These are phyloP conservation scores for Phortica magna DNA, from an alignment of 2,888 invertebrate species.

Conservation along the genomic window DNA sequence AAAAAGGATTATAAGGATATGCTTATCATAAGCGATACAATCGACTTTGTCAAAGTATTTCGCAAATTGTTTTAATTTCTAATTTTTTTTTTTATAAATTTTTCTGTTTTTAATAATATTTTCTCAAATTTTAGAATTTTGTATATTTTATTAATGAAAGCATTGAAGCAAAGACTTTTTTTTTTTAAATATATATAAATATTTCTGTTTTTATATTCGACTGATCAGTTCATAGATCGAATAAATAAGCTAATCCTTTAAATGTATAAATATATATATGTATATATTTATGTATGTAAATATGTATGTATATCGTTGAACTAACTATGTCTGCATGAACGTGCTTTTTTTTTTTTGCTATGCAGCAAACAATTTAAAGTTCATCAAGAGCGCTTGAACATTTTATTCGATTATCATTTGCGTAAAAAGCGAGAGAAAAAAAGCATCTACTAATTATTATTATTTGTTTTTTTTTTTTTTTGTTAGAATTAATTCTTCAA, in stretches of 20 bases:
- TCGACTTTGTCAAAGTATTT: too few species aligned
- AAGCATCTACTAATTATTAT: constrained; percentile 5
- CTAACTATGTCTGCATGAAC: constrained; percentile 29
- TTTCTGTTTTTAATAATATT: too few species aligned
- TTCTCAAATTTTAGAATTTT: too few species aligned
- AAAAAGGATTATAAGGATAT: too few species aligned
- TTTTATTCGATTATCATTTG: background rate
- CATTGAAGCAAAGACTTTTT: too few species aligned
- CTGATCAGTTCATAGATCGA: background rate
- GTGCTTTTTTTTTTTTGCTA: constrained; percentile 33
- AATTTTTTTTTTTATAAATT: too few species aligned
- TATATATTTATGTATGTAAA: constrained; percentile 28
- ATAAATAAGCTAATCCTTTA: constrained; percentile 6
- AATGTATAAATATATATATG: constrained; percentile 3
- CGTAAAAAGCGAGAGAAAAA: constrained; percentile 1
- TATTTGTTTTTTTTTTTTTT: constrained; percentile 1
- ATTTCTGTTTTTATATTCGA: background rate
- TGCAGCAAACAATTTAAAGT: constrained; percentile 14
- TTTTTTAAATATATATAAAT: too few species aligned
- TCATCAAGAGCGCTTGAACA: too few species aligned
- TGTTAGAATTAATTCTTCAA: background rate
- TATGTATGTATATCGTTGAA: constrained; percentile 27
- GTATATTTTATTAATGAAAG: too few species aligned
- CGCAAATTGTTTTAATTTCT: too few species aligned
- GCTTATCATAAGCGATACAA: too few species aligned